A percentile compares a stretch with the other conserved stretches of the same genome.
Conservation (phyloP, 2,113 vertebrate genomes). For the Galbula dea region DNA sequence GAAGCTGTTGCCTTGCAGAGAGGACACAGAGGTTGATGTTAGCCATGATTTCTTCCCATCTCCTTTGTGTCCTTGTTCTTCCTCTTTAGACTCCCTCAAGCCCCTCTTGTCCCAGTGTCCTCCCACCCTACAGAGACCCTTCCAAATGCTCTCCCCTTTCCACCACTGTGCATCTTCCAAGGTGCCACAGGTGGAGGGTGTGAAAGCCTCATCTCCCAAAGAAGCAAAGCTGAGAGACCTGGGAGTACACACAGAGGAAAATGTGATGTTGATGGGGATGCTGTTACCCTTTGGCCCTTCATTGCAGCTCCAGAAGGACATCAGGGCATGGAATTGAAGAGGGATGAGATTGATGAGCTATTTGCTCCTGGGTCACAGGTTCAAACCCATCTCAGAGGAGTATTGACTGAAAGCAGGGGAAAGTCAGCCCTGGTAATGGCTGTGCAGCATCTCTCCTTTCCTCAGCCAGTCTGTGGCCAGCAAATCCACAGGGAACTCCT, state of each 20-base stretch:
- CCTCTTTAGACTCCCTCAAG: neutral
- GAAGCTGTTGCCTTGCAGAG: neutral
- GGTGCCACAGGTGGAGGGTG: neutral
- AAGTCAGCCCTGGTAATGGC: neutral
- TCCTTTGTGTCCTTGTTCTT: neutral
- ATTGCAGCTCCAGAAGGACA: neutral
- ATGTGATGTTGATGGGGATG: fast-evolving
- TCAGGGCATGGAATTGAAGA: neutral
- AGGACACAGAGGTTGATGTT: neutral
- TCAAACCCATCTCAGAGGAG: neutral
- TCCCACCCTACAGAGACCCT: fast-evolving
- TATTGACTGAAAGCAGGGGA: neutral
- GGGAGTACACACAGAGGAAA: neutral
- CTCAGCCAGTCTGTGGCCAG: neutral
- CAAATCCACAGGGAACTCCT: neutral
- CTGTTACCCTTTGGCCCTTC: neutral
- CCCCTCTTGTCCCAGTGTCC: neutral
- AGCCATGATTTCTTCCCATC: neutral
- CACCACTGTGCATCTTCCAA: fast-evolving
- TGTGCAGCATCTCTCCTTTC: neutral
- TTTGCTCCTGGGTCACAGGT: neutral
- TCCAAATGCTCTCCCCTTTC: neutral
- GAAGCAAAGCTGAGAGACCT: neutral
- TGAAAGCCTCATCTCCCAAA: neutral
- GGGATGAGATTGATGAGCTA: neutral